Base-by-base conservation (phyloP, 2,888 invertebrate genomes). In the Mythimna albipuncta region DNA sequence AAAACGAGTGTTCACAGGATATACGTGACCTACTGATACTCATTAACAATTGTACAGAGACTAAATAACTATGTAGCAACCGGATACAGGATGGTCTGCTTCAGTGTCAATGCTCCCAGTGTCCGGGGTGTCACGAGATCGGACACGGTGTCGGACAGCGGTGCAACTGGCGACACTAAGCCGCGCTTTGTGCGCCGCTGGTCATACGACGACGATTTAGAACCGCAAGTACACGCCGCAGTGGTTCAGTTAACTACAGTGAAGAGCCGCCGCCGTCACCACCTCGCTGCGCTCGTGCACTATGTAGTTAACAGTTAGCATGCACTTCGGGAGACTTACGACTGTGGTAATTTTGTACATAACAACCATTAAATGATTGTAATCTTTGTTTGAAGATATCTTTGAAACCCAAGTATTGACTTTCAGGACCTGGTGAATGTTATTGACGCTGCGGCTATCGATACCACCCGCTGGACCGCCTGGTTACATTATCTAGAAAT, bases 191-290 rank as follows among this genome's bases (percentile, higher is more conserved):
- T 55, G 35, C 26, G 11, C 35, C 58, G 9, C 57, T 10, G n/a
- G 2, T 75, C 26, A n/a, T 11, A 55, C 75, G 19, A 9, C 44
- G 44, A 54, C 44, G 26, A 54, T 21, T 19, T n/a, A 21, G 19
- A 47, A 47, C 44, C 74, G 19, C 74, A 44, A 54, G 59, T 52
- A 59, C 59, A 38, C n/a, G 19, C 41, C 21, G 21, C 74, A 54
- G 5, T 32, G 21, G 21, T 73, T 32, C 32, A 61, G n/a, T 52
- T 41, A 35, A 72, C 32, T 44, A 21, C 52, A 58, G 72, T 13
- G 38, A 3, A 50, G 21, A 52, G 16, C 44, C 52, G 10, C 41
- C 41, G 50, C 50, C 2, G 57, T 72, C 13, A 7, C 32, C 21
- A 13, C 26, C n/a, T 26, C 38, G 4, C 13, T 7, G 54, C 26